A percentile compares a stretch with the other conserved stretches of the same genome.
phyloP scores from a whole-genome alignment of 2,113 vertebrate genomes.

The Alethe diademata region DNA sequence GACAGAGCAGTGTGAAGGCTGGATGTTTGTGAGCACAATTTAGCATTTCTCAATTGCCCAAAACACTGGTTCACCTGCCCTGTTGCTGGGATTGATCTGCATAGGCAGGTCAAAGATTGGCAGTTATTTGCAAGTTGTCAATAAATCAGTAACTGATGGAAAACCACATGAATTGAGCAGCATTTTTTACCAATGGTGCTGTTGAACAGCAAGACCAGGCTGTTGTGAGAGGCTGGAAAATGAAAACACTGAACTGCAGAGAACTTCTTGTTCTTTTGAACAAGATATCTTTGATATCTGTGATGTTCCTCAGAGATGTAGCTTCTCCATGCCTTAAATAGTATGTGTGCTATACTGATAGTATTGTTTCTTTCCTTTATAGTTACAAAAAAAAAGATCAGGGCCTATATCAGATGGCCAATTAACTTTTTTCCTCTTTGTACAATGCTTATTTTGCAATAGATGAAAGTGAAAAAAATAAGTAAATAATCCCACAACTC shows the following conservation, averaged over 20 bases:
- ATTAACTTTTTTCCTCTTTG: not conserved
- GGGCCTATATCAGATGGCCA: not conserved
- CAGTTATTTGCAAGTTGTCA: not conserved
- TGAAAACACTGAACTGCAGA: not conserved
- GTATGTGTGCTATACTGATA: not conserved
- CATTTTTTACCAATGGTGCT: not conserved
- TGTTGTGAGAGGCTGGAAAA: not conserved
- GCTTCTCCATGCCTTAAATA: not conserved
- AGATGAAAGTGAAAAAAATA: not conserved
- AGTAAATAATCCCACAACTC: not conserved
- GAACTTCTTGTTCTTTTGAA: not conserved
- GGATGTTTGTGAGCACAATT: rapidly evolving
- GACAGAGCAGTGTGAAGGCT: not conserved
- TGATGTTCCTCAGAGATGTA: not conserved
- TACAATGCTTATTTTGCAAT: not conserved
- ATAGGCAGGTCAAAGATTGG: not conserved
- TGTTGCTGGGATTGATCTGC: not conserved
- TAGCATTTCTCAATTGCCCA: not conserved
- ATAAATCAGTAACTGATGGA: not conserved
- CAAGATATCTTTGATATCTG: not conserved
- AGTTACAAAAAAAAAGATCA: not conserved
- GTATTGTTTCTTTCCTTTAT: not conserved
- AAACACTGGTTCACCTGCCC: not conserved
- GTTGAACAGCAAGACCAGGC: not conserved
- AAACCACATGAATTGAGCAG: not conserved